Evolutionary conservation across 2,888 invertebrate genomes (phyloP).

Genomic region (Cloeon dipterum): DNA sequence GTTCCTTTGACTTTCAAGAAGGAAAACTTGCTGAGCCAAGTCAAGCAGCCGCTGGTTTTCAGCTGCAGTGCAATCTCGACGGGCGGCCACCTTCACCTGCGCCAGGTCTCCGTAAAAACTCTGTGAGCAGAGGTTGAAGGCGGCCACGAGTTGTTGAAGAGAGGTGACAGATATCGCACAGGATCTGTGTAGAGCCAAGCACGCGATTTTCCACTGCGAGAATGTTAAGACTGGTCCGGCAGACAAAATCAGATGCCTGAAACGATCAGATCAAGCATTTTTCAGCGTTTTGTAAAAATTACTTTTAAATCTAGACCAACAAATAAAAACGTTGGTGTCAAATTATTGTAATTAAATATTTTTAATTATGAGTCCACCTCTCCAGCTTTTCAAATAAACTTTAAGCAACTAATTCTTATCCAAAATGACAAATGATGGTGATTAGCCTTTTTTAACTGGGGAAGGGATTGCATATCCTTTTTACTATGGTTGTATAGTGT

Average conservation of each 20-base stretch:
- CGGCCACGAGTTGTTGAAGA: conserved; percentile 65
- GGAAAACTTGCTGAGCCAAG: conserved; percentile 62
- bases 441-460: too few species aligned
- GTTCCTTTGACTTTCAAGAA: conserved; percentile 29
- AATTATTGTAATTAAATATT: conserved; percentile 3
- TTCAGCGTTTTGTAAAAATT: background rate
- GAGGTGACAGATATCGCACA: conserved; percentile 72
- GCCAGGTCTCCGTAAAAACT: conserved; percentile 86
- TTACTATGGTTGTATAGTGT: too few species aligned
- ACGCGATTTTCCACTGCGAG: conserved; percentile 70
- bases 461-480: too few species aligned
- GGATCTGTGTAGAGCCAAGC: conserved; percentile 58
- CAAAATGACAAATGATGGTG: too few species aligned
- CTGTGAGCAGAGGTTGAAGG: conserved; percentile 76
- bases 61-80: conserved; percentile 62
- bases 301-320: background rate
- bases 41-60: conserved; percentile 70
- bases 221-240: conserved; percentile 50
- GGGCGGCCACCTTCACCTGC: conserved; percentile 81
- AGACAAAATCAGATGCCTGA: conserved; percentile 55
- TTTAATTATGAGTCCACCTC: background rate
- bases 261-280: background rate
- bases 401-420: too few species aligned
- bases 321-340: background rate
- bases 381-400: background rate